These are phyloP conservation scores for Diaperis boleti DNA, from an alignment of 2,888 invertebrate genomes.

Conservation along the genomic window DNA sequence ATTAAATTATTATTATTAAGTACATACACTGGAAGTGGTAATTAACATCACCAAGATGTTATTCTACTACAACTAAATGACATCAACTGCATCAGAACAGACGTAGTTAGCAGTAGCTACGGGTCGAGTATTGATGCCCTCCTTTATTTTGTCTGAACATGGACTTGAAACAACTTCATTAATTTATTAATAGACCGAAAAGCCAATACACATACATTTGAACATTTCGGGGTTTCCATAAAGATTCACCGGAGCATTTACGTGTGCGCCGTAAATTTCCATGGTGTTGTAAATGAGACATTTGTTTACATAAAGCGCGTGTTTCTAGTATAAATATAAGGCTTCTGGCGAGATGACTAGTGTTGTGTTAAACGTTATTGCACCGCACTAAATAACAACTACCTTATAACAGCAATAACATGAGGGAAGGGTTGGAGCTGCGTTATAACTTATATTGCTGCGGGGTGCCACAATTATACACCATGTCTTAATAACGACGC, in stretches of 20 bases:
- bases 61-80: too few species aligned
- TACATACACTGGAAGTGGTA: too few species aligned
- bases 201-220: slow-evolving; percentile 32
- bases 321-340: slow-evolving; percentile 60
- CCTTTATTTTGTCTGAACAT: too few species aligned
- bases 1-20: too few species aligned
- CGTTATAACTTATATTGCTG: slow-evolving; percentile 45
- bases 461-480: slow-evolving; percentile 44
- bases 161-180: slow-evolving; percentile 18
- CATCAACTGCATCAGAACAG: too few species aligned
- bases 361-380: slow-evolving; percentile 61
- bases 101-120: too few species aligned
- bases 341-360: slow-evolving; percentile 58
- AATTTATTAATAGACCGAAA: slow-evolving; percentile 36
- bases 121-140: too few species aligned
- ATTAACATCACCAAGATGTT: too few species aligned
- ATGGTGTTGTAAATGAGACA: slow-evolving; percentile 47
- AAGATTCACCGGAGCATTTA: slow-evolving; percentile 38
- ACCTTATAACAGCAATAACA: slow-evolving; percentile 45
- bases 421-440: slow-evolving; percentile 40
- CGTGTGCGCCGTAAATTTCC: slow-evolving; percentile 43
- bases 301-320: slow-evolving; percentile 59
- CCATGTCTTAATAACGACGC: slow-evolving; percentile 55
- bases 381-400: slow-evolving; percentile 58
- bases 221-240: slow-evolving; percentile 31